Base-by-base conservation (phyloP, 2,797 vertebrate species). In the Sardinella longiceps region DNA sequence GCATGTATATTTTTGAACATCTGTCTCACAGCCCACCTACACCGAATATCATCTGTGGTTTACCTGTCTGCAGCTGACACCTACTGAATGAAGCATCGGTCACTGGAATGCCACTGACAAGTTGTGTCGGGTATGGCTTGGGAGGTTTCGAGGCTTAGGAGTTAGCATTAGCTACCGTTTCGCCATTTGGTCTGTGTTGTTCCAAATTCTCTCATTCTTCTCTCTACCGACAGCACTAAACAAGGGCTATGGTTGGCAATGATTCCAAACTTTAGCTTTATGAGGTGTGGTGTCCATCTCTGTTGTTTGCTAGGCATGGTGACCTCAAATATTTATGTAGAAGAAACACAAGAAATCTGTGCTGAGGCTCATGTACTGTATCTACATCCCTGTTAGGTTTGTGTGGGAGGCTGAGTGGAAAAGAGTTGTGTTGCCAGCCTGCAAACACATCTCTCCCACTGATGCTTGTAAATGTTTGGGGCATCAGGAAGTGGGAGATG, bases 401-500 rank as follows among this genome's bases (percentile, higher is more conserved):
- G 58, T 81, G 60, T 51, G 82, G n/a, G 87, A 83, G 74, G 33
- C 80, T 84, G 51, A 81, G 80, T 84, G 60, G 70, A 74, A 87
- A 58, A 85, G 84, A 58, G 18, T 84, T 70, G 83, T 48, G 83
- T 30, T 7, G 0, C 81, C 46, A 51, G 80, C 48, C 25, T 81
- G 82, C 84, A 87, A 85, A 60, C 33, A 88, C 84, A 88, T 88
- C 83, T 83, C 81, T 86, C 33, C 85, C 51, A 25, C 30, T 85
- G 85, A 81, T 85, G 81, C 89, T 87, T 85, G 77, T 88, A 90
- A 90, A 88, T 86, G 88, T 84, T 80, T 84, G 23, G 85, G 82
- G 80, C 86, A 86, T 83, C 83, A 86, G 88, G 85, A 88, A 85
- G 87, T 82, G 39, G 90, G 82, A 85, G 90, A 89, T 91, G 88